Evolutionary conservation across 2,888 invertebrate species (phyloP), one percentile per base, ranked within the genome.

Genomic region (Aphodius granarius): DNA sequence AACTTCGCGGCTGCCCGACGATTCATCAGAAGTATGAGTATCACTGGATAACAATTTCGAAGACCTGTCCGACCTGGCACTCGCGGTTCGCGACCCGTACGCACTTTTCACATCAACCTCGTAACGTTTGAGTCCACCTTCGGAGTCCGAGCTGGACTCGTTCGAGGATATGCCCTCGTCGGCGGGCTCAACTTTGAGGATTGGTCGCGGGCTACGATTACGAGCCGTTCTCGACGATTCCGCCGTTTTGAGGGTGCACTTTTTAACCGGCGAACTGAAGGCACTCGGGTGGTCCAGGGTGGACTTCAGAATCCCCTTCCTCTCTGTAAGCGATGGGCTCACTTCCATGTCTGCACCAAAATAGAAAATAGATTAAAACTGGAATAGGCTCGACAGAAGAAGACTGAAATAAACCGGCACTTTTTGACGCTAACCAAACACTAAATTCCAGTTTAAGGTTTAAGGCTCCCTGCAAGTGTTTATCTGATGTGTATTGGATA

Each of bases 1-100:
- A 79, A 92, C 90, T 84, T 92, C 92, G 0, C 91, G 87, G 0
- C 91, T 91, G 20, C 92, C 92, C 72, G 91, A 92, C 79, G 92
- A 92, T 81, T 92, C 92, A 0, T 91, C 91, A 82, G 91, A 92
- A 18, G 84, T 84, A 65, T 77, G 78, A 73, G 78, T 79, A 66
- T 80, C 78, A 71, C 79, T 80, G 72, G 68, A 70, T 23, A 74
- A 75, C 66, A 63, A 77, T 73, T 77, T 74, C 9, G 75, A 23
- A 19, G 73, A 66, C 23, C 75, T 75, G 15, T 77, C 74, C 19
- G 72, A 64, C 43, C 70, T 74, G 17, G 73, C 74, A 65, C 72
- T 72, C 74, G 77, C 77, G 72, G 70, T 68, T 22, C 77, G 74
- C 19, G 70, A 64, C 65, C 73, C 23, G 71, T 71, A 65, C 17